These are phyloP conservation scores for Leptopilina syphax DNA, from an alignment of 2,888 invertebrate species.

Conservation along the genomic window DNA sequence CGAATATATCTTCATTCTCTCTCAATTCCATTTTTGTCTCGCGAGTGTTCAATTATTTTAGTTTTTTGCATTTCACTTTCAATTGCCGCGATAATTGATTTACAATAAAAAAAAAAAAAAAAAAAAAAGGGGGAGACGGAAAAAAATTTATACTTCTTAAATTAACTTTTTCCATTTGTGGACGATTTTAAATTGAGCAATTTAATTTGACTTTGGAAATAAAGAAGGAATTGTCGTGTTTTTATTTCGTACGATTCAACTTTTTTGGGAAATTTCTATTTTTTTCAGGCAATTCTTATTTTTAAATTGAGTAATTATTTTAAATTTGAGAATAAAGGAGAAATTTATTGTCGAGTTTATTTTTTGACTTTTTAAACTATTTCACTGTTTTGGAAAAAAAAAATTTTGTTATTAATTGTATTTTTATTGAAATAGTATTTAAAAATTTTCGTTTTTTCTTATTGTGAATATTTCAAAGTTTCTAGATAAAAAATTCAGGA, in stretches of 20 bases:
- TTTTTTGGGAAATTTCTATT: neutral
- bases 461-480: too few species aligned
- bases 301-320: too few species aligned
- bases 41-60: neutral
- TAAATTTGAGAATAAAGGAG: too few species aligned
- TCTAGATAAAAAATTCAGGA: too few species aligned
- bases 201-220: neutral
- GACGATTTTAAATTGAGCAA: slow-evolving; percentile 1
- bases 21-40: neutral
- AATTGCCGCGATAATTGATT: slow-evolving; percentile 1
- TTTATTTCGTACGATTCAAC: too few species aligned
- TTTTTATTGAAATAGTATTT: too few species aligned
- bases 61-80: neutral
- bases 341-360: too few species aligned
- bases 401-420: too few species aligned
- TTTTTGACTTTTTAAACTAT: too few species aligned
- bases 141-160: neutral
- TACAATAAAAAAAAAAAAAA: too few species aligned
- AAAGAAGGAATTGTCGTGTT: neutral
- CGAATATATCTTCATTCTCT: slow-evolving; percentile 17
- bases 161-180: neutral
- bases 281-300: neutral
- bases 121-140: neutral
- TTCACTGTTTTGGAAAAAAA: too few species aligned
- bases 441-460: too few species aligned